Evolutionary conservation across 2,888 invertebrate genomes (phyloP), one percentile per base, ranked within the genome.

Genomic region (Aphrophora alni): DNA sequence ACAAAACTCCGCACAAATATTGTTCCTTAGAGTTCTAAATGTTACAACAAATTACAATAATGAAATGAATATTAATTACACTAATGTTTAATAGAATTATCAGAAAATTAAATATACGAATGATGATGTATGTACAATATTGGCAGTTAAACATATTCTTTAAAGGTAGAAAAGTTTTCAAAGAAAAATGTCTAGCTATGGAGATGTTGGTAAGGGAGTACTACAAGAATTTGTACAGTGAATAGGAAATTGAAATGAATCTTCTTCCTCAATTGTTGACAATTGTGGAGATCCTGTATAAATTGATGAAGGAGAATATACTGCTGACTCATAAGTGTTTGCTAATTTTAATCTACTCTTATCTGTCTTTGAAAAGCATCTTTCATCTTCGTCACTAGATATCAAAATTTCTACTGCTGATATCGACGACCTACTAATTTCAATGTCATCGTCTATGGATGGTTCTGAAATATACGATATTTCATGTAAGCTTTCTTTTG

Each of bases 401-500:
- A 38, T n/a, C 44, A 75, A 51, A 21, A 27, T 7, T 28, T 74
- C 59, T 24, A 38, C 24, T n/a, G 28, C 28, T 1, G 59, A 68
- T 33, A 68, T 38, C 3, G 78, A 78, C 14, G 21, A 4, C 21
- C 5, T 21, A 59, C 21, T 59, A 17, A 33, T 21, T 27, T 27
- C 73, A 38, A 68, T 27, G 5, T 79, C 74, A 27, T 79, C 74
- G 74, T 79, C 78, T 33, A 79, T 68, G 33, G 68, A 74, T 68
- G 68, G 38, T 68, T 33, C 74, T 74, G 74, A 33, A 25, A 79
- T 26, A 25, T 74, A 79, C 10, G 78, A 74, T 17, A 25, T 25
- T 25, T 79, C 78, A 68, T 25, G 14, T 0, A 38, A 3, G 21
- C 10, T 5, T 59, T 21, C n/a, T 21, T 59, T 21, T 59, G 14